phyloP scores from a whole-genome alignment of 2,113 vertebrate genomes.

The Scophthalmus maximus region DNA sequence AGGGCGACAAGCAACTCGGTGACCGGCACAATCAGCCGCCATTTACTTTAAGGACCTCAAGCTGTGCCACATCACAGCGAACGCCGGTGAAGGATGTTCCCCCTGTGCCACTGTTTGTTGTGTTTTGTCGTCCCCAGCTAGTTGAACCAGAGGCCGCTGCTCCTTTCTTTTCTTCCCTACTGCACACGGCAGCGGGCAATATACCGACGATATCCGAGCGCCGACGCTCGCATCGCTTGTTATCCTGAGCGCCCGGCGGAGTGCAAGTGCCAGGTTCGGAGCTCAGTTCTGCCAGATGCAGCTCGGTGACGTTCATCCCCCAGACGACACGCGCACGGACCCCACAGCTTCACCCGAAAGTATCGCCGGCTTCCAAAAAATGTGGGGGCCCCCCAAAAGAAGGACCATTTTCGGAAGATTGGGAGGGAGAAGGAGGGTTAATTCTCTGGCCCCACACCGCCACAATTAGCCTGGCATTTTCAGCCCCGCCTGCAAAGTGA shows the following conservation, averaged over 20 bases:
- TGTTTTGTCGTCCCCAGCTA: not conserved
- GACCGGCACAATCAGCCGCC: slow-evolving; percentile 41
- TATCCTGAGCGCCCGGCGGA: slow-evolving; percentile 41
- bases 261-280: slow-evolving; percentile 25
- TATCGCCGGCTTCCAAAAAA: slow-evolving; percentile 22
- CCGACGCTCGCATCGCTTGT: slow-evolving; percentile 35
- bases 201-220: slow-evolving; percentile 3
- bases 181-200: not conserved
- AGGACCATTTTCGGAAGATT: slow-evolving; percentile 20
- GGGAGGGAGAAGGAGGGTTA: slow-evolving; percentile 28
- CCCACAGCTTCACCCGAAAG: slow-evolving; percentile 47
- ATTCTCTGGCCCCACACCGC: slow-evolving; percentile 47
- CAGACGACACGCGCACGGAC: slow-evolving; percentile 45
- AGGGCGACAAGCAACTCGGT: slow-evolving; percentile 26
- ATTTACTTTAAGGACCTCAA: slow-evolving; percentile 55
- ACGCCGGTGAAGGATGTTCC: slow-evolving; percentile 1
- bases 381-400: not conserved
- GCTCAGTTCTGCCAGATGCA: slow-evolving; percentile 48
- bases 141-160: slow-evolving; percentile 24
- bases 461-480: slow-evolving; percentile 63
- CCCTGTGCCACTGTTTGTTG: not conserved
- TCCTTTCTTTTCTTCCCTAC: slow-evolving; percentile 24
- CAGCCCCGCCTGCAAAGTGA: slow-evolving; percentile 50
- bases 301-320: slow-evolving; percentile 49
- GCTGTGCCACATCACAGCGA: slow-evolving; percentile 20